These are phyloP conservation scores for Polypterus senegalus DNA, from an alignment of 2,113 vertebrate genomes.

Conservation along the genomic window DNA sequence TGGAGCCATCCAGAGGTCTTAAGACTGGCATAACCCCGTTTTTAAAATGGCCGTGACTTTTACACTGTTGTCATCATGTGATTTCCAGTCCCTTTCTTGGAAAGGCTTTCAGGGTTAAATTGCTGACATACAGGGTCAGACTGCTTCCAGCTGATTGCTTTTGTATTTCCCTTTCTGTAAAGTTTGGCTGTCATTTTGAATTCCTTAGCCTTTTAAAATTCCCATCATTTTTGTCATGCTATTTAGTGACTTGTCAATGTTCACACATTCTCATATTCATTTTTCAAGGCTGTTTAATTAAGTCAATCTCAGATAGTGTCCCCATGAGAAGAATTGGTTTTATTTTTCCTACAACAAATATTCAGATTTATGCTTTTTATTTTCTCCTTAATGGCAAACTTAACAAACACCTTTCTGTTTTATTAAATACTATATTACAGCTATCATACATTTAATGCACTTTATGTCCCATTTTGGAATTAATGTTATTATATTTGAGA, in stretches of 20 bases:
- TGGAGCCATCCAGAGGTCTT: constrained; percentile 42
- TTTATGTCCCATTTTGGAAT: no score
- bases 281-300: constrained; percentile 1
- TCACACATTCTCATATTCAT: not conserved
- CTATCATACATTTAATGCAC: no score
- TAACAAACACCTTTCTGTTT: no score
- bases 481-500: no score
- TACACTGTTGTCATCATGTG: constrained; percentile 10
- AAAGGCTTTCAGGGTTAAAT: constrained; percentile 15
- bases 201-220: constrained; percentile 21
- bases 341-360: no score
- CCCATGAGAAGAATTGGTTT: no score
- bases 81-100: constrained; percentile 14
- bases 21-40: constrained; percentile 35
- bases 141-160: constrained; percentile 26
- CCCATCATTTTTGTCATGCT: not conserved
- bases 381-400: no score
- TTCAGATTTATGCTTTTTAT: no score
- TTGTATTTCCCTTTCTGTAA: constrained; percentile 22
- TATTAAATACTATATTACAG: no score
- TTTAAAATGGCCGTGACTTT: constrained; percentile 27
- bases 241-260: not conserved
- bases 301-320: not conserved
- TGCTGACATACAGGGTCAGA: constrained; percentile 17
- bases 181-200: constrained; percentile 21